Evolutionary conservation across 2,888 invertebrate species (phyloP).

Genomic region (Chouioia cunea): DNA sequence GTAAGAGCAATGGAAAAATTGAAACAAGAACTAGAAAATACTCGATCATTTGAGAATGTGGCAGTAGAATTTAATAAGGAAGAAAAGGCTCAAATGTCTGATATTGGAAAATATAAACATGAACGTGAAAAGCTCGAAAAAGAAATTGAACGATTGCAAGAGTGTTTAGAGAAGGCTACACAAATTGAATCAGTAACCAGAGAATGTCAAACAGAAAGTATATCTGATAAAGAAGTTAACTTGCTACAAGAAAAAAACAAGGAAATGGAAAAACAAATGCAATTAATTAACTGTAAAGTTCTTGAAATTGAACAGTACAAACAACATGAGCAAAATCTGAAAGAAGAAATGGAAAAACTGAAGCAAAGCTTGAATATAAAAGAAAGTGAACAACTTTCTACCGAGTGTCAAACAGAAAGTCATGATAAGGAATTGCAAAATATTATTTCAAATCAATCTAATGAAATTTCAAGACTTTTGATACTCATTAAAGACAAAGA

Average conservation of each 20-base stretch:
- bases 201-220: constrained; percentile 25
- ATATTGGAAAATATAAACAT: constrained; percentile 13
- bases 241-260: constrained; percentile 13
- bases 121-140: constrained; percentile 19
- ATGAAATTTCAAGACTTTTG: constrained; percentile 3
- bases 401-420: constrained; percentile 19
- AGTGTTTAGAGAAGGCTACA: neutral
- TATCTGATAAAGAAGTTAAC: neutral
- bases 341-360: constrained; percentile 3
- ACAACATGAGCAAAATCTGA: constrained; percentile 1
- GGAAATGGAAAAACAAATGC: constrained; percentile 1
- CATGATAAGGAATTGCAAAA: neutral
- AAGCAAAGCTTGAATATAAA: constrained; percentile 6
- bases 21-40: constrained; percentile 12
- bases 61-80: neutral
- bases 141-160: constrained; percentile 1
- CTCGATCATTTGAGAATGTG: neutral
- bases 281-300: constrained; percentile 14
- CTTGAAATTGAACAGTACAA: constrained; percentile 17
- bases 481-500: neutral
- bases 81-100: neutral
- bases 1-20: constrained; percentile 24
- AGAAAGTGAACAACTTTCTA: constrained; percentile 3
- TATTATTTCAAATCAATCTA: neutral
- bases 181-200: constrained; percentile 3